Percentiles rank a stretch among this genome's conserved stretches.
Evolutionary conservation across 2,113 vertebrate species (phyloP).

Genomic region (Tragelaphus strepsiceros): DNA sequence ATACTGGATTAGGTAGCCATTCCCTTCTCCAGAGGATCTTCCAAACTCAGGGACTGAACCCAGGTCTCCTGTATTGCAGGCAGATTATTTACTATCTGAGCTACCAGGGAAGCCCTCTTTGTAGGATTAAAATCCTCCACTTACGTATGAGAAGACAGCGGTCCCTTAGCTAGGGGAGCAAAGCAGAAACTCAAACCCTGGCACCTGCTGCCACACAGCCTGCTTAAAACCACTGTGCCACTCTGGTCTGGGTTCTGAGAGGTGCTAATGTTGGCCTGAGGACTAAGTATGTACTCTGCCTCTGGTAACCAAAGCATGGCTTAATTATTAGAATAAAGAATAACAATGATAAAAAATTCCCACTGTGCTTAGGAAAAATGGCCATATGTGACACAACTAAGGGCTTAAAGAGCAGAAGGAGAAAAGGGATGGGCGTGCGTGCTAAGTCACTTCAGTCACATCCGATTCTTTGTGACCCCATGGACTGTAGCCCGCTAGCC

Average conservation of each 20-base stretch:
- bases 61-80: neutral
- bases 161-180: neutral
- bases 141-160: neutral
- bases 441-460: neutral
- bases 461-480: neutral
- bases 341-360: neutral
- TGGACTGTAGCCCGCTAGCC: neutral
- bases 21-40: neutral
- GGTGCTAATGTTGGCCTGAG: neutral
- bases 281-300: neutral
- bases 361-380: neutral
- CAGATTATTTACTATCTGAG: neutral
- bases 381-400: neutral
- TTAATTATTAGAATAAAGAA: neutral
- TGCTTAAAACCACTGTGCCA: neutral
- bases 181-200: neutral
- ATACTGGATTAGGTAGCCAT: neutral
- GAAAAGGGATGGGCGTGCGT: neutral
- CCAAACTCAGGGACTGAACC: neutral
- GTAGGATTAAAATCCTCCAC: neutral
- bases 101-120: neutral
- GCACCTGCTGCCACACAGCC: rapidly evolving
- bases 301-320: neutral
- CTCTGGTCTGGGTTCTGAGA: neutral
- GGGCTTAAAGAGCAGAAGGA: neutral